Conservation (phyloP, 2,797 vertebrate genomes). For the Neostethus bicornis region DNA sequence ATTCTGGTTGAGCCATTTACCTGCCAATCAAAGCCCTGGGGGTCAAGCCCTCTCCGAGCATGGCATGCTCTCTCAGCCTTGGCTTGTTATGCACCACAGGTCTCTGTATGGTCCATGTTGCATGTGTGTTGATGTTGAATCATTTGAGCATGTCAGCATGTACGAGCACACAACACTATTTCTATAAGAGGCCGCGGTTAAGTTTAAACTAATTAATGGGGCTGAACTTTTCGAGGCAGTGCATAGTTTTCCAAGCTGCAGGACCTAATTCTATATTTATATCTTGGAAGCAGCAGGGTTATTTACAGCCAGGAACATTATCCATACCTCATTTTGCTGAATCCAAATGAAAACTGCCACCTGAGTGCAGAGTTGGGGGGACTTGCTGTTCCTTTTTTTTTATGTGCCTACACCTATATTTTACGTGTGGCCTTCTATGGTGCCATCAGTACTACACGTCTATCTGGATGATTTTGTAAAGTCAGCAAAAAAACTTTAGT, state of each 20-base stretch:
- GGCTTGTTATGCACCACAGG: constrained; percentile 56
- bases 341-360: constrained; percentile 68
- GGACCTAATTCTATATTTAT: constrained; percentile 78
- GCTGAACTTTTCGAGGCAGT: constrained; percentile 80
- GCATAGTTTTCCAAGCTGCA: constrained; percentile 75
- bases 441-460: neutral
- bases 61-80: constrained; percentile 58
- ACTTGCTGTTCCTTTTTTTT: constrained; percentile 13
- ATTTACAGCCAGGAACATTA: constrained; percentile 83
- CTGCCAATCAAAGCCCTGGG: constrained; percentile 75
- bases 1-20: constrained; percentile 68
- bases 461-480: neutral
- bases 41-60: constrained; percentile 65
- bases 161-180: constrained; percentile 24
- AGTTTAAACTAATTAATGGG: constrained; percentile 80
- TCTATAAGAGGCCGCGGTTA: constrained; percentile 69
- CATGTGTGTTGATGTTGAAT: constrained; percentile 80
- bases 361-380: constrained; percentile 43
- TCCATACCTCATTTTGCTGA: constrained; percentile 68
- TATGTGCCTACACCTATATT: neutral
- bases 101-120: constrained; percentile 43
- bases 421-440: neutral
- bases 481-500: neutral
- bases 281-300: constrained; percentile 74
- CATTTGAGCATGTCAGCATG: constrained; percentile 67